Evolutionary conservation across 2,113 vertebrate genomes (phyloP).

Genomic region (Haemorhous mexicanus): DNA sequence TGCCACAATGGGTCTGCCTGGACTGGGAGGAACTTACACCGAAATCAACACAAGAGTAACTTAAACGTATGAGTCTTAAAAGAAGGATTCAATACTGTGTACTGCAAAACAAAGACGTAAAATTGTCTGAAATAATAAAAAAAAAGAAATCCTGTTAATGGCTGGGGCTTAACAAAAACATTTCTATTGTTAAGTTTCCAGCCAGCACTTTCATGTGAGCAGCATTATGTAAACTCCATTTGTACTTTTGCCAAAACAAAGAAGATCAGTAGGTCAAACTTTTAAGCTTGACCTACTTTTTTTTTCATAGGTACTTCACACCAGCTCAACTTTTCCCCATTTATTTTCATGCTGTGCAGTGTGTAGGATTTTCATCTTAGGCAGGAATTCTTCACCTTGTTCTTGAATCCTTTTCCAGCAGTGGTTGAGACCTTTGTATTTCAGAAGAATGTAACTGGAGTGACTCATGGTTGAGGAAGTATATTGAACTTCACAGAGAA

Average conservation of each 20-base stretch:
- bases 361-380: background rate
- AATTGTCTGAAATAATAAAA: background rate
- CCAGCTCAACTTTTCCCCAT: background rate
- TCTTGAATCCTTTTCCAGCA: background rate
- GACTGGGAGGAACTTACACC: background rate
- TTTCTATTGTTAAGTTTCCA: background rate
- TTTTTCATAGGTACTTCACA: background rate
- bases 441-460: background rate
- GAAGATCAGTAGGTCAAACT: constrained; percentile 52
- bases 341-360: background rate
- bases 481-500: background rate
- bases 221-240: constrained; percentile 25
- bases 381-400: background rate
- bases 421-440: background rate
- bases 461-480: background rate
- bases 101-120: background rate
- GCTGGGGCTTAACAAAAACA: constrained; percentile 1
- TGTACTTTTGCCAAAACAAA: constrained; percentile 45
- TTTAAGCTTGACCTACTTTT: constrained; percentile 35
- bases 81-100: background rate
- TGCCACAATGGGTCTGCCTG: too few species aligned
- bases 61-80: background rate
- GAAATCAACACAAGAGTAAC: background rate
- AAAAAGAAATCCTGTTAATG: background rate
- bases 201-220: background rate